Evolutionary conservation across 2,113 vertebrate genomes (phyloP).

Genomic region (Peromyscus californicus): DNA sequence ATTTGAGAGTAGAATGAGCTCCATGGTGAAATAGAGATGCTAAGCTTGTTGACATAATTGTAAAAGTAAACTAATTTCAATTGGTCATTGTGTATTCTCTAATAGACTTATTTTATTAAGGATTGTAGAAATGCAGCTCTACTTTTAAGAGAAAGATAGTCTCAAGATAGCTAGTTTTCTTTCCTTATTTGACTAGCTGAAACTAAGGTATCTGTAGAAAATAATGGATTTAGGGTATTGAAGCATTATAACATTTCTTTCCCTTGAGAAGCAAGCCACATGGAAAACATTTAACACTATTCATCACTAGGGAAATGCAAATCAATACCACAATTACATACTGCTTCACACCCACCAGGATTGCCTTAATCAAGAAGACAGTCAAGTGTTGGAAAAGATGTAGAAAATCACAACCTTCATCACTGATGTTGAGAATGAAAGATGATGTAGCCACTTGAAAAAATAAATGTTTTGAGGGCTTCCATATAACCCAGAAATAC

Average conservation of each 20-base stretch:
- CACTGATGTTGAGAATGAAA: not conserved
- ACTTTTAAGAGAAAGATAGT: accelerated
- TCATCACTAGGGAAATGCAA: not conserved
- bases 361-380: not conserved
- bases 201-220: not conserved
- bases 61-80: not conserved
- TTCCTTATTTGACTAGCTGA: not conserved
- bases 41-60: not conserved
- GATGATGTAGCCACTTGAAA: not conserved
- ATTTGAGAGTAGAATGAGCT: not conserved
- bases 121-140: not conserved
- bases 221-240: not conserved
- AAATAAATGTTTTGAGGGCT: not conserved
- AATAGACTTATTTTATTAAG: not conserved
- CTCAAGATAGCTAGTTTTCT: not conserved
- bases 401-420: not conserved
- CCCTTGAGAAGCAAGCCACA: not conserved
- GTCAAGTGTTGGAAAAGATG: not conserved
- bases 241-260: not conserved
- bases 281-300: not conserved
- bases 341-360: not conserved
- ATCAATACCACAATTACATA: not conserved
- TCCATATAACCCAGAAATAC: not conserved
- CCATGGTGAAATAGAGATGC: not conserved
- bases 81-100: not conserved